A percentile compares a stretch with the other conserved stretches of the same genome.
phyloP scores from a whole-genome alignment of 2,797 vertebrate genomes.

The Megaceryle alcyon region DNA sequence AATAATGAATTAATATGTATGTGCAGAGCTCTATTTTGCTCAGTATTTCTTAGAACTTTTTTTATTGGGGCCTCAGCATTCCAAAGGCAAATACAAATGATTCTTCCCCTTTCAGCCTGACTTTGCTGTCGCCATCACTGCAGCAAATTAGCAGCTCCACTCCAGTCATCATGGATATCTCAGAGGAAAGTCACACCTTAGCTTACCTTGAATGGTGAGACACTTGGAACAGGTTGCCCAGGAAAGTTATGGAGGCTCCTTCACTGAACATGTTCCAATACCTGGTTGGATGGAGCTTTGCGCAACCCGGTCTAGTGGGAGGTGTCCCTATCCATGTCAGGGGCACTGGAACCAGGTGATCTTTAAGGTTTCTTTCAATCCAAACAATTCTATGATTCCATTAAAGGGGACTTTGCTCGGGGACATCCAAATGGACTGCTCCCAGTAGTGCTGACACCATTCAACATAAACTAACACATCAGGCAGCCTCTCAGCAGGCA shows the following conservation, averaged over 20 bases:
- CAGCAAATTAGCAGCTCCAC: fast-evolving
- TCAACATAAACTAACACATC: fast-evolving
- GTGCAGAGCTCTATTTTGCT: background rate
- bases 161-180: background rate
- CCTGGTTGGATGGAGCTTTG: background rate
- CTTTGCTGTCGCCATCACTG: background rate
- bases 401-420: background rate
- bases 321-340: background rate
- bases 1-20: slow-evolving; percentile 16
- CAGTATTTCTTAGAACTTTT: background rate
- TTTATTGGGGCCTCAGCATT: background rate
- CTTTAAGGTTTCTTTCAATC: background rate
- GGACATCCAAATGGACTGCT: background rate
- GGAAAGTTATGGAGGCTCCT: background rate
- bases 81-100: background rate
- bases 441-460: too few species aligned
- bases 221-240: background rate
- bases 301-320: background rate
- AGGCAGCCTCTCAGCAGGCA: fast-evolving
- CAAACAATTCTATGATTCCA: background rate
- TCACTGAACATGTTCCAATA: background rate
- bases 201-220: background rate
- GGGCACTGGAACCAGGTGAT: background rate
- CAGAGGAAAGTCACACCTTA: background rate
- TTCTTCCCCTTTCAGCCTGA: background rate